Base-by-base conservation (phyloP, 2,888 invertebrate genomes). In the Cerastis leucographa region DNA sequence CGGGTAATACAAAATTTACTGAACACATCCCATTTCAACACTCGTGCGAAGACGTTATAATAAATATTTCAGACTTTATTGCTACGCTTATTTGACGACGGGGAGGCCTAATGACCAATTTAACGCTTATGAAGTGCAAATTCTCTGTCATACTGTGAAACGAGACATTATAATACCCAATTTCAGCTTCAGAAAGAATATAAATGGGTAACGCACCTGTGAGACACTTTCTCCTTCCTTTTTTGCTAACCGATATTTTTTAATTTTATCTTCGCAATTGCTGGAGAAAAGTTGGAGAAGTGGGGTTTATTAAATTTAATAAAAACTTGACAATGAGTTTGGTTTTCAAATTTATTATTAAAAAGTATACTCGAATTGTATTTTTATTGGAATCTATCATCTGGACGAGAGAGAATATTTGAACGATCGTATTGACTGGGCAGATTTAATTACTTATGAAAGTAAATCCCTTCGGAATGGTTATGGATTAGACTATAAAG, bases 101-200 rank as follows among this genome's bases (percentile, higher is more conserved):
- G 90, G 91, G 90, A 88, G 90, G 89, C 90, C 91, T 96, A 95
- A 96, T 95, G 95, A 95, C 93, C 95, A 95, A 95, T 96, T 96
- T 95, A 94, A 93, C 93, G 95, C 94, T 96, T 95, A 96, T 95
- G 95, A 95, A 95, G 96, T 95, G 95, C 95, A 96, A 96, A 96
- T 96, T 96, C 92, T 92, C 94, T 94, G 95, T 95, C 95, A 95
- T 93, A 94, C 93, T 92, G 91, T 89, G 92, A 93, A 95, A 95
- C 93, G 94, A 94, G 94, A 94, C 93, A 93, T 94, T 94, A 93
- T 96, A 94, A 96, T 94, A 94, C 92, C 93, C 95, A 95, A 96
- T 96, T 96, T 94, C 92, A 90, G 91, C 92, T 93, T 91, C 92
- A 91, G 92, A 94, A 95, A 95, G 93, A 95, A 95, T 94, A 95